These are phyloP conservation scores for Seladonia tumulorum DNA, from an alignment of 2,888 invertebrate species.

Conservation along the genomic window DNA sequence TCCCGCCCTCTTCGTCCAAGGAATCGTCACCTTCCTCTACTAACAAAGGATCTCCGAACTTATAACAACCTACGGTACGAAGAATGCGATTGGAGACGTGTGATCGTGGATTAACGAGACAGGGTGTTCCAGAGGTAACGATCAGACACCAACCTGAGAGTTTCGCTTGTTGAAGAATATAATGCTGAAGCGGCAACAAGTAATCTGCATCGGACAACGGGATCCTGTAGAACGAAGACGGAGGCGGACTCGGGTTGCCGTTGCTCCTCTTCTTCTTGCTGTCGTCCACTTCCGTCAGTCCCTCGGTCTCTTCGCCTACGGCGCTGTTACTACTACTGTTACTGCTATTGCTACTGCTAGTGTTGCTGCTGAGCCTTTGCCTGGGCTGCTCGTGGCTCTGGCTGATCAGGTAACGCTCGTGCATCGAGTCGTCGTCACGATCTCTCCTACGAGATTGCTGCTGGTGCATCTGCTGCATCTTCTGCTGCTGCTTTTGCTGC, in stretches of 20 bases:
- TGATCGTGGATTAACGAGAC: background rate
- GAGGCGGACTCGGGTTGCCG: conserved; percentile 82
- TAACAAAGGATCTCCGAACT: conserved; percentile 88
- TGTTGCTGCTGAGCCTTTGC: conserved; percentile 80
- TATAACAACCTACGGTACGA: conserved; percentile 86
- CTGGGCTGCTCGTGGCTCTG: conserved; percentile 82
- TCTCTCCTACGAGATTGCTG: conserved; percentile 83
- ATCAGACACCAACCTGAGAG: conserved; percentile 86
- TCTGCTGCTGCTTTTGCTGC: conserved; percentile 83
- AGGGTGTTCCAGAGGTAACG: background rate
- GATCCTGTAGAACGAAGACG: conserved; percentile 82
- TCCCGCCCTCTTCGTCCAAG: conserved; percentile 90
- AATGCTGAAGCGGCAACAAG: conserved; percentile 93
- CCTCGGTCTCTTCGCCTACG: conserved; percentile 77
- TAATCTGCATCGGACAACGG: conserved; percentile 86
- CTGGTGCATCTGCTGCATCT: conserved; percentile 74
- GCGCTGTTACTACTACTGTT: conserved; percentile 79
- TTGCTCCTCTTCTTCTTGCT: conserved; percentile 82
- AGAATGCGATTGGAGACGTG: background rate
- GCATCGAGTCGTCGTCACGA: conserved; percentile 92
- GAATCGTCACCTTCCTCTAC: conserved; percentile 89
- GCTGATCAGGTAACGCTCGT: conserved; percentile 89
- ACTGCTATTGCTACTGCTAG: conserved; percentile 79
- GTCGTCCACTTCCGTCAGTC: conserved; percentile 75
- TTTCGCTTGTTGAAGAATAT: conserved; percentile 94